Evolutionary conservation across 2,888 invertebrate genomes (phyloP).

Genomic region (Drosophila siamana): DNA sequence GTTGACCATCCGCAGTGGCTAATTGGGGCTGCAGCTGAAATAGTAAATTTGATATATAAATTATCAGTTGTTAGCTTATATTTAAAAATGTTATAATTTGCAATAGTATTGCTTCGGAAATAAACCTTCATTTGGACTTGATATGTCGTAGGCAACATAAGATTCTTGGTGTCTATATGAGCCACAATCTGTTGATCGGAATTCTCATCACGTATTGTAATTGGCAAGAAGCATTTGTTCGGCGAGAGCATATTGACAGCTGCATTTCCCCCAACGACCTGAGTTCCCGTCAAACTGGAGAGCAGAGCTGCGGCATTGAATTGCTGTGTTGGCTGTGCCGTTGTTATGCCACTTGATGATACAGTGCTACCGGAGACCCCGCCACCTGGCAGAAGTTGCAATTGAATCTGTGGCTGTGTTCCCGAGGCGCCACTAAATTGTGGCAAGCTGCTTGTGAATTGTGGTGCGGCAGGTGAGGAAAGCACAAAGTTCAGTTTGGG

Average conservation of each 20-base stretch:
- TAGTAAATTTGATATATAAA: no score
- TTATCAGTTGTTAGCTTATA: no score
- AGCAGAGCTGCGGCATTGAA: constrained; percentile 67
- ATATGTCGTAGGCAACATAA: constrained; percentile 85
- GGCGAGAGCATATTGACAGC: constrained; percentile 76
- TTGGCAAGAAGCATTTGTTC: constrained; percentile 84
- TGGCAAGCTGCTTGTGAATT: constrained; percentile 40
- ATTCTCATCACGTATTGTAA: constrained; percentile 84
- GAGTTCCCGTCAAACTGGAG: constrained; percentile 59
- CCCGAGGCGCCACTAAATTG: constrained; percentile 39
- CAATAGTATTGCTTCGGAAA: background rate
- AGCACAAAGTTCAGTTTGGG: constrained; percentile 85
- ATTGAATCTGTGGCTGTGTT: constrained; percentile 67
- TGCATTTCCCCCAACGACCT: constrained; percentile 30
- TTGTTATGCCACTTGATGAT: background rate
- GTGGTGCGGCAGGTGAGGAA: constrained; percentile 72
- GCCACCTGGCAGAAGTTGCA: constrained; percentile 58
- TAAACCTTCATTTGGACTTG: constrained; percentile 85
- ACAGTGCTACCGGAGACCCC: background rate
- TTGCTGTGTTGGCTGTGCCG: constrained; percentile 59
- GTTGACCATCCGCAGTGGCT: constrained; percentile 85
- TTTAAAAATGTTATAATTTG: no score
- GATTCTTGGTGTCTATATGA: constrained; percentile 85
- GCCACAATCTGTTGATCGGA: constrained; percentile 85
- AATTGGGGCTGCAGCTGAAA: constrained; percentile 84